These are phyloP conservation scores for Cephus nigrinus DNA, from an alignment of 2,888 invertebrate genomes.

Conservation along the genomic window DNA sequence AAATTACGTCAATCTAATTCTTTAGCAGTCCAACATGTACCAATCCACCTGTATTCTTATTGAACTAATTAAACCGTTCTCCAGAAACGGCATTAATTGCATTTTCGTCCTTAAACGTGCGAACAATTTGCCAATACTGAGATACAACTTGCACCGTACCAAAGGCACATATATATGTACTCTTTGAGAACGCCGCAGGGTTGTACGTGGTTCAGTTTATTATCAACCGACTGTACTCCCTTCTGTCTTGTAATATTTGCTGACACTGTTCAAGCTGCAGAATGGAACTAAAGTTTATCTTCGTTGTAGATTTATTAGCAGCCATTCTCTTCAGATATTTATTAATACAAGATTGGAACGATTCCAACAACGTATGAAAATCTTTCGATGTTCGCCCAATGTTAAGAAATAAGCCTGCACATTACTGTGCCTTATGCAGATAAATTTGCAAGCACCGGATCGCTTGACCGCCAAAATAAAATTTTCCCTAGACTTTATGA, in stretches of 20 bases:
- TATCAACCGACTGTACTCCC: neutral
- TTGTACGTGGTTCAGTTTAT: neutral
- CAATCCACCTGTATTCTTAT: neutral
- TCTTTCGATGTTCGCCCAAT: neutral
- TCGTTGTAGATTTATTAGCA: neutral
- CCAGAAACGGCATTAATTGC: neutral
- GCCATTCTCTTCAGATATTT: neutral
- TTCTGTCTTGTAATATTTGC: neutral
- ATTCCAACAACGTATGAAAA: constrained; percentile 5
- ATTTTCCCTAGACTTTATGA: constrained; percentile 18
- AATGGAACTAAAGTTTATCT: neutral
- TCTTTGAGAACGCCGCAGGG: neutral
- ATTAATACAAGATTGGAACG: neutral
- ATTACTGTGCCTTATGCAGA: neutral
- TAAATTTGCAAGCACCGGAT: constrained; percentile 2
- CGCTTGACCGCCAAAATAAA: constrained; percentile 15
- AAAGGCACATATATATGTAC: neutral
- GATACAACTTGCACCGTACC: neutral
- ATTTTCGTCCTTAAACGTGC: neutral
- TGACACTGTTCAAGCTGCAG: neutral
- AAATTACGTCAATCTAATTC: neutral
- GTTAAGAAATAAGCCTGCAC: neutral
- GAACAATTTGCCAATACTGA: neutral
- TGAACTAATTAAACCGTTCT: neutral
- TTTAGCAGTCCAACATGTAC: neutral